Base-by-base conservation (phyloP, 2,888 invertebrate species). In the Caenorhabditis japonica region DNA sequence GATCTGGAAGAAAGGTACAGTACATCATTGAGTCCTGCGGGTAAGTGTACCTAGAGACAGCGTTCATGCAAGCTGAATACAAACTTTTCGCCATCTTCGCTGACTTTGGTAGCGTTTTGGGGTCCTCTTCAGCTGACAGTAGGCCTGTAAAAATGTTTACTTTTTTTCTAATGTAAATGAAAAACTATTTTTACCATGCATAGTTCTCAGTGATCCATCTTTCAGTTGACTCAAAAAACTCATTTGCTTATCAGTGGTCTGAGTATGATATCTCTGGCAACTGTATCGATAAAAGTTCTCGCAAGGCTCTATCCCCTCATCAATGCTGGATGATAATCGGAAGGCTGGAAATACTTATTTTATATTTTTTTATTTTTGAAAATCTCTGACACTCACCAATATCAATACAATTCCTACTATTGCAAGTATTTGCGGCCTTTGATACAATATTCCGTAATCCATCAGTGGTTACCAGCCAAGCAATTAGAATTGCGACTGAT, bases 211-310 rank as follows among this genome's bases (percentile, higher is more conserved):
- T 7, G 75, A 60, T 23, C 53, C 55, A 25, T 80, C 80, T 38
- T 58, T 71, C 36, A 73, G 47, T 39, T 64, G 53, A 38, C 76
- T 73, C 27, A 76, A 25, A 55, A 77, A 80, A 15, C 56, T 77
- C 58, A 53, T 23, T 38, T 75, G 76, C 41, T 74, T 58, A 41
- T 75, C 75, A 8, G 55, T 36, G 1, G 64, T 62, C 58, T 78
- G 62, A 1, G 60, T 36, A 27, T 81, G 79, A 53, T 70, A 82
- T 56, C 72, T 74, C 23, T 72, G 68, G 41, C 82, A 82, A 1
- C 76, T 58, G 59, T 74, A 68, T 4, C 76, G 62, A 53, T 82
- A 82, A 61, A 82, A 82, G 66, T 82, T 82, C 38, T 79, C 76
- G 59, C 82, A 82, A 2, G 77, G 72, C 19, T 70, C 69, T 13